These are phyloP conservation scores for Epinephelus lanceolatus DNA, from an alignment of 2,113 vertebrate genomes.

Conservation along the genomic window DNA sequence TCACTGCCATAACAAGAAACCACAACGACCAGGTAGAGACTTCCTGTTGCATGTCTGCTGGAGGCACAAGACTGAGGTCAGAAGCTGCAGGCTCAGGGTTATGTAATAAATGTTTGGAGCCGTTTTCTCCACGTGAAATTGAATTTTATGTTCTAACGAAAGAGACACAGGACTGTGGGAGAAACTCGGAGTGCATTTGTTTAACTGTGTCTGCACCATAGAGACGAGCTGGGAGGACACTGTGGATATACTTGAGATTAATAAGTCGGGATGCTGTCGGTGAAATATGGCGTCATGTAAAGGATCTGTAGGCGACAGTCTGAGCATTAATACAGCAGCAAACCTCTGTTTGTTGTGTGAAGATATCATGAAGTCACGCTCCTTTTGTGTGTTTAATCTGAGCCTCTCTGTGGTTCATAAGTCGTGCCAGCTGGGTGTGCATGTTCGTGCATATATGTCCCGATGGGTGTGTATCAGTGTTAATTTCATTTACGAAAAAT, in stretches of 20 bases:
- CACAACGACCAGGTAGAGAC: not conserved
- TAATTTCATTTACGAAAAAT: no score
- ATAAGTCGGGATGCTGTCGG: not conserved
- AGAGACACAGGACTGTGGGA: not conserved
- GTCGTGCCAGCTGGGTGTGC: no score
- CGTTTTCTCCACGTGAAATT: not conserved
- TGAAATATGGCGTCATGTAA: not conserved
- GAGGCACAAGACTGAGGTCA: not conserved
- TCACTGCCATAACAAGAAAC: slow-evolving; percentile 4
- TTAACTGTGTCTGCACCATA: not conserved
- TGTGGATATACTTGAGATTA: no score
- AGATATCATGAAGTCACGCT: no score
- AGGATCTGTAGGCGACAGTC: no score
- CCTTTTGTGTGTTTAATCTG: no score
- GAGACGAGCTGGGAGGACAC: not conserved
- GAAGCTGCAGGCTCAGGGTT: not conserved
- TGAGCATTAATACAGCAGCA: no score
- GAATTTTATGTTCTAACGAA: slow-evolving; percentile 4
- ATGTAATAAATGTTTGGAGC: not conserved
- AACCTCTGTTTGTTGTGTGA: no score
- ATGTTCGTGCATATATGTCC: no score
- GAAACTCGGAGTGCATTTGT: not conserved
- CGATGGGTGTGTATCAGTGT: no score
- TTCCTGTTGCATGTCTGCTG: slow-evolving; percentile 26
- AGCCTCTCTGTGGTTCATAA: no score